Conservation (phyloP, 1,140 invertebrate species). For the Zaprionus tsacasi region DNA sequence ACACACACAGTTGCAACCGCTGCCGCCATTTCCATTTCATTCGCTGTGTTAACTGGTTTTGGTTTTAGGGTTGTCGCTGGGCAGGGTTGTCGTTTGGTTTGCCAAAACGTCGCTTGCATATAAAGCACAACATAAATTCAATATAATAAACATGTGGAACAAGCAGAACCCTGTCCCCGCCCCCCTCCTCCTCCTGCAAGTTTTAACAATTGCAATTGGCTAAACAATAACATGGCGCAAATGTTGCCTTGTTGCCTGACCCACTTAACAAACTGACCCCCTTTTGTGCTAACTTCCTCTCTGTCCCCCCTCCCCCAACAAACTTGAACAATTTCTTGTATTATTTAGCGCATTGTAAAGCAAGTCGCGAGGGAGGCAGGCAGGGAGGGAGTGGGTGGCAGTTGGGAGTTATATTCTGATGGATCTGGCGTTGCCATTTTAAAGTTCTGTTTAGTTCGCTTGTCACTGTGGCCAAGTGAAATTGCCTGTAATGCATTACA, state of each 20-base stretch:
- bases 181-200: not conserved
- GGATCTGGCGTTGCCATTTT: constrained; percentile 45
- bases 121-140: constrained; percentile 57
- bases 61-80: not conserved
- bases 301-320: not conserved
- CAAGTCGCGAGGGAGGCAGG: constrained; percentile 7
- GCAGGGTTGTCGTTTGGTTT: constrained; percentile 31
- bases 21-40: constrained; percentile 40
- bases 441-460: constrained; percentile 44
- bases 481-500: constrained; percentile 82
- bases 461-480: constrained; percentile 60
- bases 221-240: constrained; percentile 48
- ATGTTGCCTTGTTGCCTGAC: constrained; percentile 24
- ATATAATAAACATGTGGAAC: constrained; percentile 48
- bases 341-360: constrained; percentile 45
- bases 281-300: not conserved
- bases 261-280: constrained; percentile 20
- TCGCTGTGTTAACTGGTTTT: constrained; percentile 31
- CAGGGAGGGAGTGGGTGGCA: no score
- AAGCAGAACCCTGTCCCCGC: not conserved
- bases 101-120: constrained; percentile 53
- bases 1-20: constrained; percentile 18
- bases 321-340: constrained; percentile 17
- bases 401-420: constrained; percentile 33
- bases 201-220: constrained; percentile 53